phyloP scores from a whole-genome alignment of 1,140 invertebrate species.

The Drosophila novamexicana region DNA sequence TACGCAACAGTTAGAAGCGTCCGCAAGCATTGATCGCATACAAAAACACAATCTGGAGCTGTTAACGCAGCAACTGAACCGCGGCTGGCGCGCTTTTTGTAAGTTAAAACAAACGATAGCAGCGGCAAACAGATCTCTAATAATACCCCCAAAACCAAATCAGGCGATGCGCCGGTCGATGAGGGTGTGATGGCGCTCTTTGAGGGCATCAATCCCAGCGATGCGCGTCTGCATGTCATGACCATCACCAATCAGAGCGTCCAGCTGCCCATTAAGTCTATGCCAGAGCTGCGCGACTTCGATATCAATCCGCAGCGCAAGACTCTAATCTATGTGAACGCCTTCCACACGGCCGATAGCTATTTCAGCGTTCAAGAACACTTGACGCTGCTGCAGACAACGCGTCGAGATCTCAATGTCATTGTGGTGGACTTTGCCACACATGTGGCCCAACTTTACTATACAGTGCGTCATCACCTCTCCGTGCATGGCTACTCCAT shows the following conservation, averaged over 20 bases:
- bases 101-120: conserved; percentile 41
- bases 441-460: conserved; percentile 72
- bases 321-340: conserved; percentile 76
- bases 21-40: conserved; percentile 52
- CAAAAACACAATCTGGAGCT: conserved; percentile 68
- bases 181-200: conserved; percentile 78
- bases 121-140: background rate
- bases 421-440: conserved; percentile 74
- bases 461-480: conserved; percentile 72
- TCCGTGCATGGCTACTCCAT: conserved; percentile 71
- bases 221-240: conserved; percentile 70
- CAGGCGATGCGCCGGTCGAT: conserved; percentile 76
- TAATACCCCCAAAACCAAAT: background rate
- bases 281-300: conserved; percentile 68
- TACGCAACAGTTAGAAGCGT: background rate
- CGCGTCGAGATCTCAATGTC: conserved; percentile 70
- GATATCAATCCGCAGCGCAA: conserved; percentile 69
- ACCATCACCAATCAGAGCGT: conserved; percentile 75
- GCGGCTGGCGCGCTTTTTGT: conserved; percentile 76
- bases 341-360: conserved; percentile 67
- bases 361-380: conserved; percentile 80
- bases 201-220: conserved; percentile 77
- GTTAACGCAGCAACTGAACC: conserved; percentile 61
- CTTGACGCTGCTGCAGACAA: conserved; percentile 59
- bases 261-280: conserved; percentile 66